Percentiles rank a stretch among this genome's conserved stretches.
Evolutionary conservation across 2,113 vertebrate genomes (phyloP).

Genomic region (Oncorhynchus nerka): DNA sequence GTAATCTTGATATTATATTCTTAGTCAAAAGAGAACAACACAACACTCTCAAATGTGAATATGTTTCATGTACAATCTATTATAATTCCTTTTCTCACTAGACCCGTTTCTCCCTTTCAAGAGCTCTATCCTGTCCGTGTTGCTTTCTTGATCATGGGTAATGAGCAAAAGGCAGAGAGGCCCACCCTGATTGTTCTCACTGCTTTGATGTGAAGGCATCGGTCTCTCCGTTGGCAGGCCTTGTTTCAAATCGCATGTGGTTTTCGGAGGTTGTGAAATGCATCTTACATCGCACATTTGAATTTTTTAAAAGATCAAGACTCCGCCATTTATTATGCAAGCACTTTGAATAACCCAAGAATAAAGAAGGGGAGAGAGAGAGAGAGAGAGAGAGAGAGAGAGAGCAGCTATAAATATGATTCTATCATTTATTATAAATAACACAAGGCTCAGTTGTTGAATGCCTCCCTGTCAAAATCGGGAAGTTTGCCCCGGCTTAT

Average conservation of each 20-base stretch:
- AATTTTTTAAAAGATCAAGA: conserved; percentile 42
- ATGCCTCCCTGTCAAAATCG: not conserved
- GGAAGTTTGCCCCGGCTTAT: conserved; percentile 1
- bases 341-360: conserved; percentile 24
- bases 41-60: too few species aligned
- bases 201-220: not conserved
- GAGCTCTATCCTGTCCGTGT: too few species aligned
- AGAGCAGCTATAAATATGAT: conserved; percentile 20
- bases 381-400: not conserved
- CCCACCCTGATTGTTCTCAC: not conserved
- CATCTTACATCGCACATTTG: conserved; percentile 16
- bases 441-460: conserved; percentile 17
- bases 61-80: too few species aligned
- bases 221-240: not conserved
- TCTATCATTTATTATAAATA: conserved; percentile 36
- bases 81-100: not conserved
- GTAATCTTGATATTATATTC: too few species aligned
- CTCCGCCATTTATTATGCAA: conserved; percentile 22
- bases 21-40: too few species aligned
- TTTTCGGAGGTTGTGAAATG: conserved; percentile 28
- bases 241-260: conserved; percentile 22
- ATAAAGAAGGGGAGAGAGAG: not conserved
- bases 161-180: not conserved
- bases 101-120: not conserved
- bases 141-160: not conserved